Percentiles rank a stretch among this genome's conserved stretches.
Conservation (phyloP, 2,888 invertebrate genomes). For the Drosophila greeni region DNA sequence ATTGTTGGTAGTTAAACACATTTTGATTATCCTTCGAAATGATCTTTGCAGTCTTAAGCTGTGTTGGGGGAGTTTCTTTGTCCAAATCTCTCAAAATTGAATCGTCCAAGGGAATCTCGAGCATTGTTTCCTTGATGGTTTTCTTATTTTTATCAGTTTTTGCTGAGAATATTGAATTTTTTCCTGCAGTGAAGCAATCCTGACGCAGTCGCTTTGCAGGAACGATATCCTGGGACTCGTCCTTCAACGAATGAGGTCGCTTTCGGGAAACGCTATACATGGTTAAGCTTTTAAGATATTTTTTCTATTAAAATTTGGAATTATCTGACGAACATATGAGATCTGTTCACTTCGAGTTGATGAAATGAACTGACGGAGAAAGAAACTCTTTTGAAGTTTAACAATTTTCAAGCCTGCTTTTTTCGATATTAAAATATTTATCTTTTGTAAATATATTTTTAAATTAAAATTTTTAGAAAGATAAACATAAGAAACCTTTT, state of each 20-base stretch:
- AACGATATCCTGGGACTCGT: neutral
- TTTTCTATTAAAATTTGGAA: neutral
- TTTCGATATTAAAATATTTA: neutral
- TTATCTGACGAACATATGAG: neutral
- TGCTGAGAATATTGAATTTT: neutral
- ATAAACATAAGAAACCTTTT: neutral
- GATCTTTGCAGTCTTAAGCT: neutral
- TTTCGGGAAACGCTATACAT: slow-evolving; percentile 14
- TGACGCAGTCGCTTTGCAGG: neutral
- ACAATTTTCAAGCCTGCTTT: neutral
- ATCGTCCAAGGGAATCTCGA: neutral
- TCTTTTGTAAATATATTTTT: neutral
- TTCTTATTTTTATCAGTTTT: neutral
- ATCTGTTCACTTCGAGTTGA: slow-evolving; percentile 1
- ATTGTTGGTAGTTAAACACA: slow-evolving; percentile 6
- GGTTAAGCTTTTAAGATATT: neutral
- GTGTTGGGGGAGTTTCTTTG: neutral
- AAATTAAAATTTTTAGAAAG: neutral
- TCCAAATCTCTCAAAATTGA: slow-evolving; percentile 8
- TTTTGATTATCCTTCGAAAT: neutral
- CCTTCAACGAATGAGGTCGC: neutral
- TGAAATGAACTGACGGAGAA: neutral
- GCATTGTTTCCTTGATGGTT: too few species aligned
- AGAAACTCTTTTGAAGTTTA: neutral
- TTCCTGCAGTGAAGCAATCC: too few species aligned